Base-by-base conservation (phyloP, 2,113 vertebrate genomes). In the Echinops telfairi region DNA sequence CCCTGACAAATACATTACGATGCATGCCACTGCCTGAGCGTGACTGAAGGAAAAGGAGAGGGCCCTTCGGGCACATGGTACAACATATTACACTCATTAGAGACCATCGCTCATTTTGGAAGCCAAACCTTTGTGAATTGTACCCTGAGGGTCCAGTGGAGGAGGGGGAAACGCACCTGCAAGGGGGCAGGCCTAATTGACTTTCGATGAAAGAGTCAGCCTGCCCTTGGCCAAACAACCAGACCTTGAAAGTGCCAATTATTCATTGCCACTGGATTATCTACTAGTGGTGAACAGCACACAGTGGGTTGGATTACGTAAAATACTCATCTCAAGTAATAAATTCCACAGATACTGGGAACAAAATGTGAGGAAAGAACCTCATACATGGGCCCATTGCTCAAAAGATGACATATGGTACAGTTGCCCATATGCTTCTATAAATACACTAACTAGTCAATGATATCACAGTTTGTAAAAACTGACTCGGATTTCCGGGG, bases 51-150 rank as follows among this genome's bases (percentile, higher is more conserved):
- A 83, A 47, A 66, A 40, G 58, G 27, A 86, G 70, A 60, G 22
- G 90, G 31, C 83, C 57, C 86, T 47, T 91, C 95, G 94, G 92
- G 95, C 88, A 86, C 92, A 94, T 23, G 40, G 8, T 29, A 81
- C 40, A 1, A 68, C 80, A 29, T 33, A 53, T 70, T 73, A 64
- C 1, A 6, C 19, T 29, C 73, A 89, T 81, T 81, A 91, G 77
- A 89, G 60, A 81, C 60, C 47, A 83, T 88, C 88, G 83, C 33
- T 93, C 90, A 88, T 90, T 71, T 53, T 22, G 53, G 79, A 83
- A 57, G 79, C 14, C 75, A 76, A 86, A 92, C 20, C 68, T 84
- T 81, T 77, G 77, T 71, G 53, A 87, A 87, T 75, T 83, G n/a
- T 8, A 73, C 81, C 87, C 95, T 47, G 29, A 90, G 89, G 88